A percentile compares a stretch with the other conserved stretches of the same genome.
These are phyloP conservation scores for Phyto melanocephala DNA, from an alignment of 2,888 invertebrate species.

Conservation along the genomic window DNA sequence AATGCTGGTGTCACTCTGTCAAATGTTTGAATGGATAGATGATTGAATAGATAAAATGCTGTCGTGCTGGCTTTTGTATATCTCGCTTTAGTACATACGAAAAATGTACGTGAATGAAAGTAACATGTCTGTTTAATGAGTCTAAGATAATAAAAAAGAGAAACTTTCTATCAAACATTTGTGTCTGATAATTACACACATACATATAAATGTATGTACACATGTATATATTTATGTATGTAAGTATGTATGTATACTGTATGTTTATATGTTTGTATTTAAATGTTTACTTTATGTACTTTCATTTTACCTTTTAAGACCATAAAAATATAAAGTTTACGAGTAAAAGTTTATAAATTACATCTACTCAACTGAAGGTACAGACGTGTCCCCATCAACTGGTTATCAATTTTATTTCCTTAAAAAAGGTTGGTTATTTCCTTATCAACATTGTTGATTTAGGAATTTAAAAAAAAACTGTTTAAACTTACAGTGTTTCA, in stretches of 20 bases:
- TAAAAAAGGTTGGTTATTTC: background rate
- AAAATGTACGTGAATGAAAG: background rate
- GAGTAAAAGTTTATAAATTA: background rate
- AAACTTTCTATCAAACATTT: background rate
- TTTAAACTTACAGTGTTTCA: too few species aligned
- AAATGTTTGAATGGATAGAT: conserved; percentile 25
- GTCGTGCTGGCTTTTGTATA: background rate
- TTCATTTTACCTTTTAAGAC: background rate
- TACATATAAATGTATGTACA: too few species aligned
- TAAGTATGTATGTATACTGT: too few species aligned
- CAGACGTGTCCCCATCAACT: background rate
- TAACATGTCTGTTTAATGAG: background rate
- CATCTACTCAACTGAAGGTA: background rate
- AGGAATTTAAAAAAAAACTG: too few species aligned
- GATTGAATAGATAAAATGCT: conserved; percentile 21
- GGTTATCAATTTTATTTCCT: background rate
- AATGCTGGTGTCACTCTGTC: conserved; percentile 42
- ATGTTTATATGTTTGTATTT: too few species aligned
- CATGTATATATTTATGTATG: too few species aligned
- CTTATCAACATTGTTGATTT: too few species aligned
- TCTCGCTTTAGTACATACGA: background rate
- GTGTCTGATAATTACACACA: conserved; percentile 6
- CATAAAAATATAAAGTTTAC: background rate
- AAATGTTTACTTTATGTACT: background rate
- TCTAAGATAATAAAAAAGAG: background rate